Percentiles rank a stretch among this genome's conserved stretches.
These are phyloP conservation scores for Chelidonichthys spinosus DNA, from an alignment of 2,797 vertebrate genomes.

Conservation along the genomic window DNA sequence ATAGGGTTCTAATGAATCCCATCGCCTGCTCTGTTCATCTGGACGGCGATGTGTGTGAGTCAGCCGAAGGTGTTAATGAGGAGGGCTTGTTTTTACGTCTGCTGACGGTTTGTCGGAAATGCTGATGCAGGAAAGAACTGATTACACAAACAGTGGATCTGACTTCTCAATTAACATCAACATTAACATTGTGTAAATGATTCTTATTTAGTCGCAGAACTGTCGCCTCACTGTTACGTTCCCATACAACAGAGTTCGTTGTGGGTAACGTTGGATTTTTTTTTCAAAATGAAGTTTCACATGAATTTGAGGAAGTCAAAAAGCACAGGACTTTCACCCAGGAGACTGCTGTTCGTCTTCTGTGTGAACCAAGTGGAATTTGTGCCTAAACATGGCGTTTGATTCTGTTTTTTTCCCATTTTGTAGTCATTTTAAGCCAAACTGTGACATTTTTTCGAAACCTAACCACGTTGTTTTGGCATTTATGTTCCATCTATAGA, in stretches of 20 bases:
- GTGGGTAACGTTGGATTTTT: background rate
- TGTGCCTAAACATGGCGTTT: too few relatives aligned
- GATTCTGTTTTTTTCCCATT: background rate
- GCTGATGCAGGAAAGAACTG: background rate
- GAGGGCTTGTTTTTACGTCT: background rate
- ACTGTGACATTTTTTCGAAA: too few relatives aligned
- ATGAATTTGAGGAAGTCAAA: too few relatives aligned
- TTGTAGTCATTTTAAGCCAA: background rate
- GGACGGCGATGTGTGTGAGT: slow-evolving; percentile 7
- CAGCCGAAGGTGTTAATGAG: slow-evolving; percentile 2
- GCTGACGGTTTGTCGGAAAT: background rate
- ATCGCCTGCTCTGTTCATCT: slow-evolving; percentile 20
- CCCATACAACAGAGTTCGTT: background rate
- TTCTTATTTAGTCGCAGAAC: background rate
- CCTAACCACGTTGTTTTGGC: background rate
- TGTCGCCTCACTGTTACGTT: background rate
- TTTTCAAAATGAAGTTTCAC: too few relatives aligned
- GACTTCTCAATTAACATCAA: background rate
- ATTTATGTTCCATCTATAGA: background rate
- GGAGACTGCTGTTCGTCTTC: too few relatives aligned
- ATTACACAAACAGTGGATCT: background rate
- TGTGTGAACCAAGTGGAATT: too few relatives aligned
- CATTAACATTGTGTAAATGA: background rate
- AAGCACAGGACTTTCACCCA: too few relatives aligned
- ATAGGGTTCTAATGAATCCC: slow-evolving; percentile 20